Conservation (phyloP, 2,888 invertebrate genomes). For the Aphodius granarius region DNA sequence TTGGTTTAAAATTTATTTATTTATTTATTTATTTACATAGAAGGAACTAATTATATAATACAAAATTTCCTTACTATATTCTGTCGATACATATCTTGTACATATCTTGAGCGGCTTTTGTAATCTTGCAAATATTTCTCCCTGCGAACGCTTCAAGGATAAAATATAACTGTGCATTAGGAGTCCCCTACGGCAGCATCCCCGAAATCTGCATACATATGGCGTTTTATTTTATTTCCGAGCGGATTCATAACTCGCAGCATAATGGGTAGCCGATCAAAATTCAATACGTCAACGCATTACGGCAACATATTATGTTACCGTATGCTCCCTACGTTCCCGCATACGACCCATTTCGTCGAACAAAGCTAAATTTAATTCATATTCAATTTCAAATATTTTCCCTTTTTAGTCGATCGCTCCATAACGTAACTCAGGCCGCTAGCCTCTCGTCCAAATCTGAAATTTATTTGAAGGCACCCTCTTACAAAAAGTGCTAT, state of each 20-base stretch:
- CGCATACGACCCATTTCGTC: not conserved
- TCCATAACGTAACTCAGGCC: not conserved
- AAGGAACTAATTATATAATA: too few relatives aligned
- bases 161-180: not conserved
- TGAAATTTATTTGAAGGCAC: not conserved
- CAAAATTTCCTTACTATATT: too few relatives aligned
- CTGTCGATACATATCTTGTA: too few relatives aligned
- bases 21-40: too few relatives aligned
- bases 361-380: not conserved
- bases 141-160: not conserved
- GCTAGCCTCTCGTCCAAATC: not conserved
- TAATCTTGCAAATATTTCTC: not conserved
- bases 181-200: not conserved
- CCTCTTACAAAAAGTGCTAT: not conserved
- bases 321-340: not conserved
- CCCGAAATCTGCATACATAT: not conserved
- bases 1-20: too few relatives aligned
- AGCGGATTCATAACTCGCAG: not conserved
- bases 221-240: not conserved
- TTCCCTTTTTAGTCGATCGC: not conserved
- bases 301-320: conserved; percentile 8
- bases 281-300: conserved; percentile 12
- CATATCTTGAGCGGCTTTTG: too few relatives aligned
- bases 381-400: not conserved
- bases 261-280: not conserved